These are phyloP conservation scores for Diarsia mendica DNA, from an alignment of 2,888 invertebrate species.

Conservation along the genomic window DNA sequence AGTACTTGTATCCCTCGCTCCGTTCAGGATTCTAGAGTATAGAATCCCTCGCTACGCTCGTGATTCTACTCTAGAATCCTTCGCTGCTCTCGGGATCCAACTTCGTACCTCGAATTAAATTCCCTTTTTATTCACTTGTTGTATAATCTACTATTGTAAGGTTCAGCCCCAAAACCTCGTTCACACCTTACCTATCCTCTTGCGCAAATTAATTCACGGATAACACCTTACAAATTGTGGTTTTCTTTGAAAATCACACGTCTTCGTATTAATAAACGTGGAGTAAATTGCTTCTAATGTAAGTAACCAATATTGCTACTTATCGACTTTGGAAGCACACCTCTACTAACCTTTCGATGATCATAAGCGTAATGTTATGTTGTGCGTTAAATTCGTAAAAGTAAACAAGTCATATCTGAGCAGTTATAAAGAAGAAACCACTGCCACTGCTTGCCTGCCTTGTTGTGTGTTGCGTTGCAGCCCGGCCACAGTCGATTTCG, in stretches of 20 bases:
- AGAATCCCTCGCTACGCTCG: too few relatives aligned
- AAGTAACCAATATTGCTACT: too few relatives aligned
- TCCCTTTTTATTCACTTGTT: too few relatives aligned
- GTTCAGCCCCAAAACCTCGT: not conserved
- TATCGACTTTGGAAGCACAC: not conserved
- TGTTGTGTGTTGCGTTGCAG: too few relatives aligned
- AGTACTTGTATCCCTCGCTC: too few relatives aligned
- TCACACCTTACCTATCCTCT: not conserved
- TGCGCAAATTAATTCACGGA: not conserved
- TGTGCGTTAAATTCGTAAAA: not conserved
- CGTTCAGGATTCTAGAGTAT: too few relatives aligned
- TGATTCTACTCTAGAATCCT: too few relatives aligned
- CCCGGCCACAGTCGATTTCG: too few relatives aligned
- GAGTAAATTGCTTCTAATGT: not conserved
- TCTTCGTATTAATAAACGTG: not conserved
- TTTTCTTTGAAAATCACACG: not conserved
- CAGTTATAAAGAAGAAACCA: too few relatives aligned
- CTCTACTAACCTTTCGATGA: not conserved
- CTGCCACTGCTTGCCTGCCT: too few relatives aligned
- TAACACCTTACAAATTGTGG: conserved; percentile 13
- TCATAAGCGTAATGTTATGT: not conserved
- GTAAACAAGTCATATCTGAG: not conserved
- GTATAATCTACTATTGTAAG: not conserved
- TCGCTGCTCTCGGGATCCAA: too few relatives aligned
- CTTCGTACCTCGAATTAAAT: too few relatives aligned